Percentiles rank a stretch among this genome's conserved stretches.
phyloP scores from a whole-genome alignment of 2,888 invertebrate species.

The Catotricha subobsoleta region DNA sequence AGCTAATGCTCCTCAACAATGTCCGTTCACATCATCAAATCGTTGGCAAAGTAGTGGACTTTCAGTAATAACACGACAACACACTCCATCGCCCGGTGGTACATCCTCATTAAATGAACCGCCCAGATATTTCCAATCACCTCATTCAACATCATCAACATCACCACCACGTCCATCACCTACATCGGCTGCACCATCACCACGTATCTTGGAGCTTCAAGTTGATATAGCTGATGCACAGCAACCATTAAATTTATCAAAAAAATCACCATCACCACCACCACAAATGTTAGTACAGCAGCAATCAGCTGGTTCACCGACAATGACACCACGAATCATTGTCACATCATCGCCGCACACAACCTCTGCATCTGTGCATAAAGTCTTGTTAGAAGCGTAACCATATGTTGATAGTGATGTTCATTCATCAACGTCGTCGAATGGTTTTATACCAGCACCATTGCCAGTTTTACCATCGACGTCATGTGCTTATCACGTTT shows the following conservation, averaged over 20 bases:
- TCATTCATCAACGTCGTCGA: too few relatives aligned
- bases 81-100: slow-evolving; percentile 12
- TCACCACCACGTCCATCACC: slow-evolving; percentile 27
- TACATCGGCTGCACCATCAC: slow-evolving; percentile 26
- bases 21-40: slow-evolving; percentile 11
- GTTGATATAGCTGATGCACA: slow-evolving; percentile 66
- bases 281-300: slow-evolving; percentile 31
- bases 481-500: slow-evolving; percentile 1
- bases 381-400: too few relatives aligned
- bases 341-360: too few relatives aligned
- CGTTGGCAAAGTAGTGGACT: slow-evolving; percentile 28
- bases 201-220: slow-evolving; percentile 53
- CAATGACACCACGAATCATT: too few relatives aligned
- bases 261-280: slow-evolving; percentile 62
- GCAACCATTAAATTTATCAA: slow-evolving; percentile 77
- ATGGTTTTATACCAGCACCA: too few relatives aligned
- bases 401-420: too few relatives aligned
- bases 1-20: slow-evolving; percentile 16
- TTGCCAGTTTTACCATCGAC: too few relatives aligned
- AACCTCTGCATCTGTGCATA: too few relatives aligned
- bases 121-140: slow-evolving; percentile 28
- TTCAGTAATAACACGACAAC: slow-evolving; percentile 39
- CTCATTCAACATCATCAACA: slow-evolving; percentile 29
- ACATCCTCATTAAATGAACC: slow-evolving; percentile 13
- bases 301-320: not conserved